phyloP scores from a whole-genome alignment of 2,888 invertebrate genomes.

The Sturmia bella region DNA sequence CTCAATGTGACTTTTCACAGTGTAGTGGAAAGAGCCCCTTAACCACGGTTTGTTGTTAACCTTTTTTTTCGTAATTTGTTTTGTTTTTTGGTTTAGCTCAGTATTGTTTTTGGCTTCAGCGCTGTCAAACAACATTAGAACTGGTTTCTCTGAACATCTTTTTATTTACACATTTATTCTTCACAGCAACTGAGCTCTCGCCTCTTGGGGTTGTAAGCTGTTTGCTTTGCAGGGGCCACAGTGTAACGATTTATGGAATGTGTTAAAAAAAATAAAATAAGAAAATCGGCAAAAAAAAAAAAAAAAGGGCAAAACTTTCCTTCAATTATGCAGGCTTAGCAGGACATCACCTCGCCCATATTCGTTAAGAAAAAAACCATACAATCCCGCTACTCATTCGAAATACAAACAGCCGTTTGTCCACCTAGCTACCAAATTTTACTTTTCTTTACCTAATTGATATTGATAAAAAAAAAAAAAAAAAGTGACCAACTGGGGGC shows the following conservation, averaged over 20 bases:
- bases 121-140: slow-evolving; percentile 57
- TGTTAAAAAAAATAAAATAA: not conserved
- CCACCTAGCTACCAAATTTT: too few species aligned
- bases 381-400: too few species aligned
- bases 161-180: slow-evolving; percentile 47
- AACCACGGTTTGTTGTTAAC: slow-evolving; percentile 1
- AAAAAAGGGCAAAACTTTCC: too few species aligned
- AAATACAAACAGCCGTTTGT: too few species aligned
- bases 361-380: too few species aligned
- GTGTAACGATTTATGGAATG: slow-evolving; percentile 14
- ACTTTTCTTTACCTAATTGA: too few species aligned
- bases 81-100: slow-evolving; percentile 36
- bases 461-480: too few species aligned
- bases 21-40: not conserved
- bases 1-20: not conserved
- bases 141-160: slow-evolving; percentile 63
- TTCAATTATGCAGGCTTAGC: too few species aligned
- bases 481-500: too few species aligned
- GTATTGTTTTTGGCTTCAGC: slow-evolving; percentile 43
- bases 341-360: too few species aligned
- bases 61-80: not conserved
- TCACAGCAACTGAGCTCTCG: slow-evolving; percentile 43
- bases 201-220: slow-evolving; percentile 47
- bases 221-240: slow-evolving; percentile 41
- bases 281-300: not conserved